Evolutionary conservation across 2,113 vertebrate genomes (phyloP).

Genomic region (Ictalurus furcatus): DNA sequence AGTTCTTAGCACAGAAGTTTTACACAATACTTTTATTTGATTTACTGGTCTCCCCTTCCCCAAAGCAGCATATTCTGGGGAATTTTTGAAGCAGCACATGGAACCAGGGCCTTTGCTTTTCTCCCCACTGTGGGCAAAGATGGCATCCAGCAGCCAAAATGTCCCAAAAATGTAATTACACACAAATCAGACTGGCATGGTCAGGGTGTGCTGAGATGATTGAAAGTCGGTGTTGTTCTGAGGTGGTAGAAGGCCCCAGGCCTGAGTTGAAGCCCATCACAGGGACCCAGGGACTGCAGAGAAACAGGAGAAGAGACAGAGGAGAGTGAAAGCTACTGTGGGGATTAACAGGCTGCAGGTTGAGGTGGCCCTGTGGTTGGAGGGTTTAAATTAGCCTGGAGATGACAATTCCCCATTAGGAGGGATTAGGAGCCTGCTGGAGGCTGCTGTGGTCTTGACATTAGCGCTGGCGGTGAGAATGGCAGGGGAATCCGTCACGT

Average conservation of each 20-base stretch:
- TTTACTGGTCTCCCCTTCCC: neutral
- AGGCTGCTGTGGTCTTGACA: slow-evolving; percentile 63
- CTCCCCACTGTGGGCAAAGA: slow-evolving; percentile 76
- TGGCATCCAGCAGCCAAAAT: slow-evolving; percentile 71
- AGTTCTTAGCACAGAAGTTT: slow-evolving; percentile 9
- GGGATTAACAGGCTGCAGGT: slow-evolving; percentile 75
- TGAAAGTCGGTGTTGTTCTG: slow-evolving; percentile 77
- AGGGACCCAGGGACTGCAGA: slow-evolving; percentile 32
- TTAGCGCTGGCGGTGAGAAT: slow-evolving; percentile 64
- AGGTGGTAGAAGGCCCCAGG: slow-evolving; percentile 62
- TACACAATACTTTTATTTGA: neutral
- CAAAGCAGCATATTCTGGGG: slow-evolving; percentile 60
- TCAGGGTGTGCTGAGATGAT: slow-evolving; percentile 73
- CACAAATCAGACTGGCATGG: slow-evolving; percentile 80
- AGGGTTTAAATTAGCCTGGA: slow-evolving; percentile 80
- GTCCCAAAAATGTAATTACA: slow-evolving; percentile 82
- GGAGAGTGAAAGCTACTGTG: slow-evolving; percentile 60
- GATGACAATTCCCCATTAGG: slow-evolving; percentile 82
- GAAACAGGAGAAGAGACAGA: slow-evolving; percentile 54
- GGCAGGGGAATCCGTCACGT: slow-evolving; percentile 76
- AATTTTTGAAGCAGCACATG: slow-evolving; percentile 74
- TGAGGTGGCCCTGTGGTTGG: slow-evolving; percentile 73
- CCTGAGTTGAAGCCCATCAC: slow-evolving; percentile 42
- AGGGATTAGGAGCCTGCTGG: slow-evolving; percentile 80
- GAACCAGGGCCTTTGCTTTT: slow-evolving; percentile 72